Evolutionary conservation across 2,888 invertebrate genomes (phyloP), one percentile per base, ranked within the genome.

Genomic region (Trichopria drosophilae): DNA sequence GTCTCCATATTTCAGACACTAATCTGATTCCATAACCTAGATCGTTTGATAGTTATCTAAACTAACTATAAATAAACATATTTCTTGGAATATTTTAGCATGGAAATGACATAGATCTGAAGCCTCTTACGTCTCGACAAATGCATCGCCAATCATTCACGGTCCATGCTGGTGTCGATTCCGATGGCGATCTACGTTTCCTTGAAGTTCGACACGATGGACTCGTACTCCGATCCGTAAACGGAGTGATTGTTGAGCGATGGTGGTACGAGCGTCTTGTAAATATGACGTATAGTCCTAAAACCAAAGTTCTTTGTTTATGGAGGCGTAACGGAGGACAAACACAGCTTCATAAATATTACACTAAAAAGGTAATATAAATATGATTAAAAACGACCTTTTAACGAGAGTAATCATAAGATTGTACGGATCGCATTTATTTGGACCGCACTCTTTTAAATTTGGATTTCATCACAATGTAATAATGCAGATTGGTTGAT

Each of bases 191-290:
- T 49, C 77, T 93, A 59, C 82, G 92, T 48, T 93, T 93, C 76
- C 82, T 93, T 80, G 91, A 97, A 80, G 97, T 99, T 28, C 87
- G 98, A 56, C 98, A 99, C 75, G 99, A 99, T 75, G 96, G 94
- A 0, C 80, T 93, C 43, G 88, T 93, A 7, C 77, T 93, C 59
- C 81, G 93, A 53, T 89, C 91, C 0, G 85, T 87, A 3, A 84
- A 84, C 76, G 93, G 93, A 18, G 88, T 91, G 1, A 93, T 93
- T 76, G 85, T 91, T 31, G 93, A 93, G 68, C 82, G 97, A 32
- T 99, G 99, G 98, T 99, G 98, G 98, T 99, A 93, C 77, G 99
- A 99, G 75, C 82, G 97, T 45, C 80, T 99, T 44, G 96, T 99
- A 44, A 99, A 99, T 75, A 98, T 99, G 96, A 98, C 99, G 0